Evolutionary conservation across 2,888 invertebrate species (phyloP).

Genomic region (Cyrtodaria siliqua): DNA sequence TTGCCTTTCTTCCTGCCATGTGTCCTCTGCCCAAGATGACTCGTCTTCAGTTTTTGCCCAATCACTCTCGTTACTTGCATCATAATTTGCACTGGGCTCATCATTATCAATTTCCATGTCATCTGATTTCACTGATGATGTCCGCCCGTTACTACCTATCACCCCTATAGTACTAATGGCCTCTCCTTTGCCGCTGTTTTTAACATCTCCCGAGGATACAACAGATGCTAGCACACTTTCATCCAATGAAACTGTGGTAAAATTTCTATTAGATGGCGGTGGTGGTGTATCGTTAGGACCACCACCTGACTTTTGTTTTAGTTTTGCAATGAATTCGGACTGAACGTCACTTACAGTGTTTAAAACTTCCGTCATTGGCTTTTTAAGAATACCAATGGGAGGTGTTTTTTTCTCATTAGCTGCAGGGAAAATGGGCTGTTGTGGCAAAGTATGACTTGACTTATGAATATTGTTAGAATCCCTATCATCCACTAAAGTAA

Average conservation of each 20-base stretch:
- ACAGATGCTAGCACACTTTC: not conserved
- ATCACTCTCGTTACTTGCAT: constrained; percentile 2
- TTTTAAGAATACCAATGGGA: constrained; percentile 47
- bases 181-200: constrained; percentile 11
- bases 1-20: constrained; percentile 30
- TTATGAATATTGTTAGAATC: not conserved
- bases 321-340: constrained; percentile 80
- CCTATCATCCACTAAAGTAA: constrained; percentile 60
- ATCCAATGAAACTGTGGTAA: constrained; percentile 16
- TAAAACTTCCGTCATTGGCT: constrained; percentile 19
- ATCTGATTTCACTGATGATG: constrained; percentile 48
- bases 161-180: constrained; percentile 55
- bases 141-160: constrained; percentile 27
- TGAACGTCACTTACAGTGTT: constrained; percentile 66
- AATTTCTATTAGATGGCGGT: constrained; percentile 27
- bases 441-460: constrained; percentile 1
- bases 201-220: not conserved
- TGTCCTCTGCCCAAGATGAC: not conserved
- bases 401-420: constrained; percentile 5
- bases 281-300: constrained; percentile 58
- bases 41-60: not conserved
- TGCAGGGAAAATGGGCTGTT: not conserved
- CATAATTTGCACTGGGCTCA: constrained; percentile 29
- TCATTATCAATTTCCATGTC: constrained; percentile 60
- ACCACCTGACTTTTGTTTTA: constrained; percentile 76